Base-by-base conservation (phyloP, 37 sponge, comb jelly and placozoan species). In the Aplysina aerophoba region DNA sequence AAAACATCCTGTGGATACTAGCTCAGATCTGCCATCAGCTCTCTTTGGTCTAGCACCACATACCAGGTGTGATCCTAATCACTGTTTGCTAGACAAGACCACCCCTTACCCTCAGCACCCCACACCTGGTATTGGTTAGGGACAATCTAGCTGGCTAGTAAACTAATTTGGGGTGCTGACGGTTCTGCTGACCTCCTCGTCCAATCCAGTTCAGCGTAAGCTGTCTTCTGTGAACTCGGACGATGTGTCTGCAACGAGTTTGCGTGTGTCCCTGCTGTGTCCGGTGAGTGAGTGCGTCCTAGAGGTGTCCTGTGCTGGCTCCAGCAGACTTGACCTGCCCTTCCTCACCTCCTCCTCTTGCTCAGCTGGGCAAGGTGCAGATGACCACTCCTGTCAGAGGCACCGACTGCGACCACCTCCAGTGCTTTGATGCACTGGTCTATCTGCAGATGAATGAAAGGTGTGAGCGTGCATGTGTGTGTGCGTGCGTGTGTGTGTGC, bases 351-450 rank as follows among this genome's bases (percentile, higher is more conserved):
- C 63, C 63, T 11, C 55, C 39, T 44, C 17, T 39, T 25, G 15
- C 83, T 25, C 84, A 95, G 95, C 81, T 96, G 36, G 93, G 97
- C 0, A 96, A 94, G 56, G 65, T 91, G 75, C 89, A 88, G 30
- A 96, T 96, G 92, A 67, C 55, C 5, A 50, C 87, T 39, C 97
- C 97, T 50, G 87, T 40, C 54, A 91, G 98, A 80, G 84, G 93
- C 17, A 72, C 55, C 0, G 55, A 59, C 1, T 98, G 98, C 66
- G 90, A 66, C 17, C 98, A 98, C 87, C 55, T 95, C 28, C 98
- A 98, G 88, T 98, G 98, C 61, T 98, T 98, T 85, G 98, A 98
- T 73, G 98, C 94, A 21, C 84, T 80, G 27, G 79, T 90, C 11
- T 98, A 92, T 73, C 74, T 95, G 38, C 96, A 98, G 86, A 92